Conservation (phyloP, 2,113 vertebrate species). For the Pipra filicauda region DNA sequence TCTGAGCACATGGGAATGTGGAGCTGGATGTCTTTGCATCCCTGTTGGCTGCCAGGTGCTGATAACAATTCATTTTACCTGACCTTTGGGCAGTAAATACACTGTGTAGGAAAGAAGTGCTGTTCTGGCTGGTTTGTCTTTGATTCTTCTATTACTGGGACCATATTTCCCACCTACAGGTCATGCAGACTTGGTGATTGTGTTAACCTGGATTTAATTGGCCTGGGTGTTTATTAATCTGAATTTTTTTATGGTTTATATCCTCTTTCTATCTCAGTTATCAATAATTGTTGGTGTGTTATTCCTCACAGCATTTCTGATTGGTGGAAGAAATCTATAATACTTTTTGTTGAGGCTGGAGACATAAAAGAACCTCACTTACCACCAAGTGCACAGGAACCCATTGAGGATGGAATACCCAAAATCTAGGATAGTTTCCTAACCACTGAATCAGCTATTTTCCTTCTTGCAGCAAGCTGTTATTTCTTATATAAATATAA, state of each 20-base stretch:
- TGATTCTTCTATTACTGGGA: neutral
- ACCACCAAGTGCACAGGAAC: neutral
- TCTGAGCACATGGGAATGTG: accelerated
- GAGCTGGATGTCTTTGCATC: neutral
- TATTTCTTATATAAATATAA: neutral
- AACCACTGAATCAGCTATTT: neutral
- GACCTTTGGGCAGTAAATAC: neutral
- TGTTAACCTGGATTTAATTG: neutral
- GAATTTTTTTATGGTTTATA: neutral
- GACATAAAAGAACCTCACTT: neutral
- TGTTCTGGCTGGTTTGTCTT: neutral
- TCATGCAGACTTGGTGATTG: neutral
- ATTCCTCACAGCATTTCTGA: neutral
- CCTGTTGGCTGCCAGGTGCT: neutral
- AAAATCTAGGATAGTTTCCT: neutral
- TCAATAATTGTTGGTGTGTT: neutral
- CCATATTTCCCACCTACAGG: neutral
- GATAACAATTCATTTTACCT: neutral
- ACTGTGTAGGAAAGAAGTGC: neutral
- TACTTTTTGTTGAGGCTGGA: neutral
- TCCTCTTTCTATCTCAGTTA: neutral
- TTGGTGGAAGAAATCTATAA: neutral
- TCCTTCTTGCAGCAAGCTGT: neutral
- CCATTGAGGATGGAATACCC: neutral
- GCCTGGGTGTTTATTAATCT: neutral